A percentile compares a stretch with the other conserved stretches of the same genome.
phyloP scores from a whole-genome alignment of 2,888 invertebrate genomes.

The Sylvicola cinctus region DNA sequence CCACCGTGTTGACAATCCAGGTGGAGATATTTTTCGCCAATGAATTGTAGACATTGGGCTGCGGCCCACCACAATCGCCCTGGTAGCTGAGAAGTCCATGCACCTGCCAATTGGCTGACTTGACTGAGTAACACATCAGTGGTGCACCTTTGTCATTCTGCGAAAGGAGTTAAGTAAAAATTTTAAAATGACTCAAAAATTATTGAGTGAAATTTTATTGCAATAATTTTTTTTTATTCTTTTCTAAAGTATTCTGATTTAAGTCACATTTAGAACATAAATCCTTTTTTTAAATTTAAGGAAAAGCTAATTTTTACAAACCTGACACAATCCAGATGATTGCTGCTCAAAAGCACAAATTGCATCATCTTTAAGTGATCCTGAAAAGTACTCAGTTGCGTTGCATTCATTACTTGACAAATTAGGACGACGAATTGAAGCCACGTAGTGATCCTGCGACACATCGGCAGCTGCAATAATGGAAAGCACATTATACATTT shows the following conservation, averaged over 20 bases:
- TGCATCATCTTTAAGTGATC: constrained; percentile 31
- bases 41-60: too few relatives aligned
- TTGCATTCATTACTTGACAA: constrained; percentile 34
- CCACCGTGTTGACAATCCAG: too few relatives aligned
- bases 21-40: too few relatives aligned
- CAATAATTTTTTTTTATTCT: too few relatives aligned
- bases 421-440: constrained; percentile 3
- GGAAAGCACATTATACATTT: too few relatives aligned
- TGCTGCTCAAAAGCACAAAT: constrained; percentile 25
- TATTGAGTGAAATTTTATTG: too few relatives aligned
- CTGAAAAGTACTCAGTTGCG: constrained; percentile 37
- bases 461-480: constrained; percentile 4
- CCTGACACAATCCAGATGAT: too few relatives aligned
- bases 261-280: too few relatives aligned
- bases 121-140: constrained; percentile 34
- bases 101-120: constrained; percentile 32
- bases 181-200: too few relatives aligned
- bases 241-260: too few relatives aligned
- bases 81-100: constrained; percentile 37
- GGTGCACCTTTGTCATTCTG: constrained; percentile 47
- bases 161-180: constrained; percentile 10
- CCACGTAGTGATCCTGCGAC: too few relatives aligned
- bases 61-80: constrained; percentile 29
- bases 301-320: not conserved
- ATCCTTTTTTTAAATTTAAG: not conserved